phyloP scores from a whole-genome alignment of 1,140 invertebrate species.

The Drosophila teissieri region DNA sequence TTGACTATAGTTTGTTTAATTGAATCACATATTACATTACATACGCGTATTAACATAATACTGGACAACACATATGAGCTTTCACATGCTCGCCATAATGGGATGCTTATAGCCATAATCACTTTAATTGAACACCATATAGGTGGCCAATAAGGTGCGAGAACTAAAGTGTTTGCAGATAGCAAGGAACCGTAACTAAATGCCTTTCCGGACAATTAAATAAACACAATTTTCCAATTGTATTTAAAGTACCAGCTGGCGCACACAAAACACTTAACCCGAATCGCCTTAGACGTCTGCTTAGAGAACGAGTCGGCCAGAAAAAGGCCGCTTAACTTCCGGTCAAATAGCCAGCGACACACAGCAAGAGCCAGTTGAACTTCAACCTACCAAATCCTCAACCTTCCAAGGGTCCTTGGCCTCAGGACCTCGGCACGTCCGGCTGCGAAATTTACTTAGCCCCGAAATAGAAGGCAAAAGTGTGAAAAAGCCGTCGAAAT shows the following conservation, averaged over 20 bases:
- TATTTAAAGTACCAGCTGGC: slow-evolving; percentile 75
- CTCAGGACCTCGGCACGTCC: slow-evolving; percentile 50
- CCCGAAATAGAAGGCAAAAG: slow-evolving; percentile 53
- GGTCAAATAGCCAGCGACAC: slow-evolving; percentile 58
- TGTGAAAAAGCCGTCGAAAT: slow-evolving; percentile 79
- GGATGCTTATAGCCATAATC: not conserved
- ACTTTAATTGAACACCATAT: not conserved
- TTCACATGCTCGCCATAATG: not conserved
- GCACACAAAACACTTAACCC: slow-evolving; percentile 10
- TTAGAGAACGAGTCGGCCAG: slow-evolving; percentile 20
- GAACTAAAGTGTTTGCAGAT: slow-evolving; percentile 48
- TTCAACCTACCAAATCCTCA: slow-evolving; percentile 51
- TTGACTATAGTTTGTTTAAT: not conserved
- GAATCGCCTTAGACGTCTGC: slow-evolving; percentile 12
- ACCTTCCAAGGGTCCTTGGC: slow-evolving; percentile 51
- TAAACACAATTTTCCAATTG: slow-evolving; percentile 83
- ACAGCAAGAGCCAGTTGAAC: slow-evolving; percentile 36
- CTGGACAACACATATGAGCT: no score
- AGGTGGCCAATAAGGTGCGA: slow-evolving; percentile 62
- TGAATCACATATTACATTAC: not conserved
- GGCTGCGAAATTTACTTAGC: slow-evolving; percentile 47
- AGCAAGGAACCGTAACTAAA: slow-evolving; percentile 39
- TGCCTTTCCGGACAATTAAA: slow-evolving; percentile 79
- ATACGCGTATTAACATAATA: no score
- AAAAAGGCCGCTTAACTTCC: slow-evolving; percentile 62